A percentile compares a stretch with the other conserved stretches of the same genome.
These are phyloP conservation scores for Lucilia sericata DNA, from an alignment of 1,140 invertebrate species.

Conservation along the genomic window DNA sequence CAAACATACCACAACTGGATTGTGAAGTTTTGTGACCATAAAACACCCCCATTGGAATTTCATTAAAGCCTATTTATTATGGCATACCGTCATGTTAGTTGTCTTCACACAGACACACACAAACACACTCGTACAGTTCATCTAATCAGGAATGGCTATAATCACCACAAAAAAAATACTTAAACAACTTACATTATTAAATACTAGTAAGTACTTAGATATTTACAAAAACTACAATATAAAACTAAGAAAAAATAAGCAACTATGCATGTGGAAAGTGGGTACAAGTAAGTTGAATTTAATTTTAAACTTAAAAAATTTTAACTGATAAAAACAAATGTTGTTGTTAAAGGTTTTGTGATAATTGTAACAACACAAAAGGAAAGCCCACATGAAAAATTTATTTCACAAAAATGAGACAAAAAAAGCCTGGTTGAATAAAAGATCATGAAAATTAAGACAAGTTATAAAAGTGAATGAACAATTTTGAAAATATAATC, in stretches of 20 bases:
- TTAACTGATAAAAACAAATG: neutral
- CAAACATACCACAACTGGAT: constrained; percentile 31
- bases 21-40: constrained; percentile 34
- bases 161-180: neutral
- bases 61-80: constrained; percentile 38
- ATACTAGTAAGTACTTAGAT: neutral
- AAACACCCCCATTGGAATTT: constrained; percentile 39
- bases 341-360: neutral
- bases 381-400: constrained; percentile 9
- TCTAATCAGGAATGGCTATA: neutral
- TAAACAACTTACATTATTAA: neutral
- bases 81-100: constrained; percentile 23
- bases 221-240: neutral
- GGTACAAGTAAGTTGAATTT: neutral
- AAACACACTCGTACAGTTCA: neutral
- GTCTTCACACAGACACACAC: neutral
- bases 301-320: neutral
- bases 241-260: neutral
- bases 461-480: too few relatives aligned
- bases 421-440: neutral
- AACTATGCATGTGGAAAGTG: neutral
- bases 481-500: too few relatives aligned
- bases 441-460: neutral
- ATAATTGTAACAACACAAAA: constrained; percentile 1
- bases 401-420: neutral